A percentile compares a stretch with the other conserved stretches of the same genome.
These are phyloP conservation scores for Anoura caudifer DNA, from an alignment of 2,113 vertebrate species.

Conservation along the genomic window DNA sequence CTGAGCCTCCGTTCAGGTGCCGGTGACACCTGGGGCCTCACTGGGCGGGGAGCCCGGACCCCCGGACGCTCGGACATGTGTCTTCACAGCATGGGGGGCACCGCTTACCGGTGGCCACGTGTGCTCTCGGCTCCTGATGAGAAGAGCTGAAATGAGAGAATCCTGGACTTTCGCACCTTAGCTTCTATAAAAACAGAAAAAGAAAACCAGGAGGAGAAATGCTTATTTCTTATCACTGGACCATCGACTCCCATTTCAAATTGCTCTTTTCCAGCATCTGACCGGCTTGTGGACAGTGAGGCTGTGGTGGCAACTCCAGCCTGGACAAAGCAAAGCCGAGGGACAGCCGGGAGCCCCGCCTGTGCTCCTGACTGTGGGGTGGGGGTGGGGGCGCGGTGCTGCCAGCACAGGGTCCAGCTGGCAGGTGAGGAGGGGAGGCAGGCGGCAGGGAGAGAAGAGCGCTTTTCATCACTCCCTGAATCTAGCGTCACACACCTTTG, in stretches of 20 bases:
- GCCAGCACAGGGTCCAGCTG: no score
- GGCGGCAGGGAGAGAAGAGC: background rate
- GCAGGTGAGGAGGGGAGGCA: no score
- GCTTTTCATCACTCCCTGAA: background rate
- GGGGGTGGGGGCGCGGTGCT: no score
- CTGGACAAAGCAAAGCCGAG: background rate
- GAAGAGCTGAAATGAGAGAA: conserved; percentile 48
- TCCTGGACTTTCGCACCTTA: conserved; percentile 45
- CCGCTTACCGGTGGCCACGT: conserved; percentile 69
- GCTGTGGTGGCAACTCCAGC: background rate
- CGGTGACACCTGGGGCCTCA: background rate
- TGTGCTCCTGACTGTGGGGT: background rate
- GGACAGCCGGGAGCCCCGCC: background rate
- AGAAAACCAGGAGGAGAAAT: background rate
- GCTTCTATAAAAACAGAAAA: conserved; percentile 66
- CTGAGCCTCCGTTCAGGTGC: background rate
- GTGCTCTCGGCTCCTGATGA: conserved; percentile 47
- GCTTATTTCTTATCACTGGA: background rate
- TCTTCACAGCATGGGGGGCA: no score
- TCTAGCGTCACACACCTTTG: background rate
- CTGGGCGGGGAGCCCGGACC: no score
- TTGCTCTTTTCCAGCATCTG: background rate
- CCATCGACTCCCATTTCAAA: background rate
- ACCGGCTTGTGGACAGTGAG: background rate
- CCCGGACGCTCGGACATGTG: no score